Conservation (phyloP, 1,140 invertebrate species). For the Drosophila mauritiana region DNA sequence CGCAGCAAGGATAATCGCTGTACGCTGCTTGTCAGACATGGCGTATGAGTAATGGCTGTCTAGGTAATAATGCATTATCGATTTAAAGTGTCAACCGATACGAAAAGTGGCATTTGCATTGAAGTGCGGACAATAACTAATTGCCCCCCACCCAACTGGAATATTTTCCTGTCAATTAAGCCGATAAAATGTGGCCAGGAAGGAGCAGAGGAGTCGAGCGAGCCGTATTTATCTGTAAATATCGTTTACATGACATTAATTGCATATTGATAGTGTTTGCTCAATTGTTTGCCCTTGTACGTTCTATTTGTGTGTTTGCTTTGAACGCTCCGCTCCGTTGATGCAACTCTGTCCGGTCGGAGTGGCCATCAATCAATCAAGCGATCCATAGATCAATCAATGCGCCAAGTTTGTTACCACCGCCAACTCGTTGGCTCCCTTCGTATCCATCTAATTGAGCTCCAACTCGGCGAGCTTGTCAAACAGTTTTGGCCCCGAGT, state of each 20-base stretch:
- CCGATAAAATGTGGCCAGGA: conserved; percentile 30
- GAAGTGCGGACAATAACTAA: conserved; percentile 67
- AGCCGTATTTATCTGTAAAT: conserved; percentile 50
- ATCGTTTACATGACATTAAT: conserved; percentile 69
- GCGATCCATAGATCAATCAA: conserved; percentile 35
- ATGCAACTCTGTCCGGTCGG: conserved; percentile 7
- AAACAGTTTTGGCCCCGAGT: conserved; percentile 47
- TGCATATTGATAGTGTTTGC: conserved; percentile 77
- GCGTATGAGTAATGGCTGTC: conserved; percentile 61
- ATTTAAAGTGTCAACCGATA: conserved; percentile 58
- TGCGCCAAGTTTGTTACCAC: conserved; percentile 1
- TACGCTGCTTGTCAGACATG: conserved; percentile 33
- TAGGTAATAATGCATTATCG: conserved; percentile 68
- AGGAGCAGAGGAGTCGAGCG: not conserved
- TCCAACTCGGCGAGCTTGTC: conserved; percentile 31
- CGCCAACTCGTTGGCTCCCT: not conserved
- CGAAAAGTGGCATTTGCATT: conserved; percentile 50
- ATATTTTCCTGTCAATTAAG: conserved; percentile 68
- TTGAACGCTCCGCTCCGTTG: conserved; percentile 18
- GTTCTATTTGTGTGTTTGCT: conserved; percentile 45
- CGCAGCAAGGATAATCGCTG: conserved; percentile 19
- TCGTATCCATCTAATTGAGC: conserved; percentile 8
- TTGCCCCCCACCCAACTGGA: conserved; percentile 30
- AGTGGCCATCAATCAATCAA: conserved; percentile 51
- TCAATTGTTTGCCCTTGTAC: conserved; percentile 49